Evolutionary conservation across 1,140 invertebrate genomes (phyloP).

Genomic region (Pseudachorutes palmiensis): DNA sequence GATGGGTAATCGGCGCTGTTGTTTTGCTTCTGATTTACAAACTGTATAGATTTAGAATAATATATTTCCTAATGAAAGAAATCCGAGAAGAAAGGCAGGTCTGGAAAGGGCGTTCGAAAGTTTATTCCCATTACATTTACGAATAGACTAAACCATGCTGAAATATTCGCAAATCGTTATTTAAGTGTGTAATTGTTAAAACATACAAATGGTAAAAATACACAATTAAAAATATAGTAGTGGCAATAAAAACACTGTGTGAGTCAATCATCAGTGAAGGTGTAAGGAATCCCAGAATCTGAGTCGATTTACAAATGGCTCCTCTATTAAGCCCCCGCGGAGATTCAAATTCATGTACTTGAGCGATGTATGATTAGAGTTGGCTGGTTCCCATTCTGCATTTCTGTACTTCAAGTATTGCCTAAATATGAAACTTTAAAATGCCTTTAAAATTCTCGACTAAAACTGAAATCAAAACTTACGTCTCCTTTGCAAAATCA

Average conservation of each 20-base stretch:
- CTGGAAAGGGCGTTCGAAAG: background rate
- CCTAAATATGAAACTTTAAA: background rate
- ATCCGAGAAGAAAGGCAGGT: background rate
- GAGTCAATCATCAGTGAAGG: too few relatives aligned
- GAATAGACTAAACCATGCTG: too few relatives aligned
- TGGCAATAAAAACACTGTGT: too few relatives aligned
- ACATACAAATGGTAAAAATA: too few relatives aligned
- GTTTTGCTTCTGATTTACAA: background rate
- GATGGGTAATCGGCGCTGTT: background rate
- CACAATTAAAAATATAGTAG: too few relatives aligned
- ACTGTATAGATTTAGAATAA: background rate
- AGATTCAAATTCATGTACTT: constrained; percentile 6
- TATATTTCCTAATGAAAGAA: background rate
- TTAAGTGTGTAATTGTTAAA: too few relatives aligned
- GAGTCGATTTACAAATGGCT: constrained; percentile 3
- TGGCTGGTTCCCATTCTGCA: background rate
- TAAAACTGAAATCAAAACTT: background rate
- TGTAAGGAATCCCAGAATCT: constrained; percentile 15
- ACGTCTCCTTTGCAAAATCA: constrained; percentile 14
- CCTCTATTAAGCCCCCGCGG: background rate
- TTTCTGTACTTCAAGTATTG: background rate
- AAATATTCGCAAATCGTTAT: background rate
- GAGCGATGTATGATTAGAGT: constrained; percentile 6
- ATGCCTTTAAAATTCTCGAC: too few relatives aligned
- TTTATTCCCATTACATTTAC: background rate